Conservation (phyloP, 1,140 invertebrate genomes). For the Whitmania pigra region DNA sequence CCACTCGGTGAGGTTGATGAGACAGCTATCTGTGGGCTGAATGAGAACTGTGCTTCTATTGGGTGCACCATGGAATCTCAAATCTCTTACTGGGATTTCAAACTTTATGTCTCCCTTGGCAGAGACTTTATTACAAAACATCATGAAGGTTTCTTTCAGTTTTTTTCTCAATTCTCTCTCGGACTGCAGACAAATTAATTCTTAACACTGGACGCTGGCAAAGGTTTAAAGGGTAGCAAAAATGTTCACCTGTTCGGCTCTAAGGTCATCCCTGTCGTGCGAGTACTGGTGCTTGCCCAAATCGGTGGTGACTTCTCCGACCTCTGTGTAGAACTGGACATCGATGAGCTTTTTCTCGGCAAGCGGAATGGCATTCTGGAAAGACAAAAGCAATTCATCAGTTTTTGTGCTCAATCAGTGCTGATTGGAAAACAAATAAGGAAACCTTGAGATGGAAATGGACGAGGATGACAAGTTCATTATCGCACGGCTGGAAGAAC, state of each 20-base stretch:
- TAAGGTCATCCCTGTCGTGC: slow-evolving; percentile 96
- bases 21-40: slow-evolving; percentile 87
- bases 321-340: slow-evolving; percentile 98
- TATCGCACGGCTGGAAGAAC: slow-evolving; percentile 98
- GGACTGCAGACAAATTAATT: slow-evolving; percentile 44
- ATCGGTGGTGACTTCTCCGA: slow-evolving; percentile 98
- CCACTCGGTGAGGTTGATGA: slow-evolving; percentile 97
- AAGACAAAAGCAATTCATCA: not conserved
- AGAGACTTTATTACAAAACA: slow-evolving; percentile 95
- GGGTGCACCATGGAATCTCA: slow-evolving; percentile 95
- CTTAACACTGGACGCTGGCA: not conserved
- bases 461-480: slow-evolving; percentile 97
- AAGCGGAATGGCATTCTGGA: slow-evolving; percentile 88
- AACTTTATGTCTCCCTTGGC: slow-evolving; percentile 91
- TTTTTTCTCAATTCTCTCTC: slow-evolving; percentile 91
- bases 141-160: slow-evolving; percentile 91
- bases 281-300: slow-evolving; percentile 98
- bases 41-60: slow-evolving; percentile 86
- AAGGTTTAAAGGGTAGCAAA: too few species aligned
- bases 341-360: slow-evolving; percentile 98
- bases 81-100: slow-evolving; percentile 91
- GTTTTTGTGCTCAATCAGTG: too few species aligned
- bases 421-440: not conserved
- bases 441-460: slow-evolving; percentile 92
- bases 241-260: slow-evolving; percentile 68